These are phyloP conservation scores for Sciurus niger DNA, from an alignment of 2,113 vertebrate species.

Conservation along the genomic window DNA sequence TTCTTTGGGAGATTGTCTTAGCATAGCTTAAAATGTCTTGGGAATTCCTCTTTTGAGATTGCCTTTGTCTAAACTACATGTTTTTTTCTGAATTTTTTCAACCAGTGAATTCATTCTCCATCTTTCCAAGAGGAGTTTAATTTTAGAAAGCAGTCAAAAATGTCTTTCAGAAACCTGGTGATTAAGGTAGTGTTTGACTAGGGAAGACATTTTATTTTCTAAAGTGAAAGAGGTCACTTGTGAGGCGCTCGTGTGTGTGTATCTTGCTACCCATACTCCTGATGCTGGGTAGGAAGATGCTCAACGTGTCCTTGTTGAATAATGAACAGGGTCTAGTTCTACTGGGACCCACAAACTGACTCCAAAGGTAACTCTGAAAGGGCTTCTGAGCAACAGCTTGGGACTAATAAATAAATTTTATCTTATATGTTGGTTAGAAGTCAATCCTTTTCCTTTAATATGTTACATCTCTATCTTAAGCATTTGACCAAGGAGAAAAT, in stretches of 20 bases:
- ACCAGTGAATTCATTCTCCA: constrained; percentile 54
- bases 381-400: background rate
- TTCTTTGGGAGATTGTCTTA: constrained; percentile 30
- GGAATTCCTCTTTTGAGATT: constrained; percentile 69
- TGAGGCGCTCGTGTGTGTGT: background rate
- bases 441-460: background rate
- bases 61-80: constrained; percentile 44
- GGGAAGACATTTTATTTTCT: constrained; percentile 36
- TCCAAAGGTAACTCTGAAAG: constrained; percentile 13
- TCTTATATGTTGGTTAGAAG: background rate
- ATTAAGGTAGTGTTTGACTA: constrained; percentile 34
- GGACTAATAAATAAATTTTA: constrained; percentile 17
- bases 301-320: background rate
- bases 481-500: constrained; percentile 8
- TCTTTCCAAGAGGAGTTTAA: constrained; percentile 57
- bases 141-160: constrained; percentile 74
- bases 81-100: constrained; percentile 69
- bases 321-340: background rate
- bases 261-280: background rate
- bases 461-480: background rate
- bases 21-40: constrained; percentile 46
- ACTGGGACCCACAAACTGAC: background rate
- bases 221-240: constrained; percentile 19
- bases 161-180: constrained; percentile 44
- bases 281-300: background rate